Evolutionary conservation across 1,140 invertebrate species (phyloP).

Genomic region (Lordiphosa mommai): DNA sequence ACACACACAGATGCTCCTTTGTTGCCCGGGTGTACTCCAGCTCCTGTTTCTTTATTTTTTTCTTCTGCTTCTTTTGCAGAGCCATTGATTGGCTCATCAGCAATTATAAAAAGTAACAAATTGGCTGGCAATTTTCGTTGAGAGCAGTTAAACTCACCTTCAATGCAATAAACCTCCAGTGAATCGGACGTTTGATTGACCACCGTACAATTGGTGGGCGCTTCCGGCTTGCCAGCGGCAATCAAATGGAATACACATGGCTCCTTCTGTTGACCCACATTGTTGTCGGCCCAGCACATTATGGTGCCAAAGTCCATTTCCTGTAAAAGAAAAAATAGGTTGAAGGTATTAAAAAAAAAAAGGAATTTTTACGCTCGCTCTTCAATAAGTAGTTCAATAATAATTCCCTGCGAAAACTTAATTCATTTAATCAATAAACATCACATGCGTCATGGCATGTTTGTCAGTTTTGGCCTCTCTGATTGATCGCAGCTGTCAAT

Average conservation of each 20-base stretch:
- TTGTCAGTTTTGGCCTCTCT: constrained; percentile 43
- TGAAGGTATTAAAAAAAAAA: no score
- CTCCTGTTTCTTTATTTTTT: background rate
- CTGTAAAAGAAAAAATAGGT: constrained; percentile 39
- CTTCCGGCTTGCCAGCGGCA: constrained; percentile 88
- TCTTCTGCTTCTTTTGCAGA: constrained; percentile 26
- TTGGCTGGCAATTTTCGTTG: constrained; percentile 41
- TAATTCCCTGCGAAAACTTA: constrained; percentile 51
- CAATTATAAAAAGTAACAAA: constrained; percentile 63
- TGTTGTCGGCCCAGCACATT: constrained; percentile 85
- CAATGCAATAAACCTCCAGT: constrained; percentile 87
- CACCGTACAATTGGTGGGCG: constrained; percentile 89
- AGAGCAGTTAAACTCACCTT: constrained; percentile 78
- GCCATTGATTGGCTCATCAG: constrained; percentile 71
- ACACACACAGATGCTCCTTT: constrained; percentile 4
- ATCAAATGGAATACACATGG: constrained; percentile 88
- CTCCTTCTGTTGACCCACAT: constrained; percentile 84
- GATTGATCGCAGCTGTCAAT: constrained; percentile 74
- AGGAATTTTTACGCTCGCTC: background rate
- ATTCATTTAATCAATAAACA: constrained; percentile 56
- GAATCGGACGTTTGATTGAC: constrained; percentile 90
- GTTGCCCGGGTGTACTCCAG: background rate
- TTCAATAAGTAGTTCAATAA: constrained; percentile 8
- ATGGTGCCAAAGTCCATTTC: constrained; percentile 87
- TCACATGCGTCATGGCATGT: constrained; percentile 20